These are phyloP conservation scores for Coranthus polyacanthus DNA, from an alignment of 2,797 vertebrate genomes.

Conservation along the genomic window DNA sequence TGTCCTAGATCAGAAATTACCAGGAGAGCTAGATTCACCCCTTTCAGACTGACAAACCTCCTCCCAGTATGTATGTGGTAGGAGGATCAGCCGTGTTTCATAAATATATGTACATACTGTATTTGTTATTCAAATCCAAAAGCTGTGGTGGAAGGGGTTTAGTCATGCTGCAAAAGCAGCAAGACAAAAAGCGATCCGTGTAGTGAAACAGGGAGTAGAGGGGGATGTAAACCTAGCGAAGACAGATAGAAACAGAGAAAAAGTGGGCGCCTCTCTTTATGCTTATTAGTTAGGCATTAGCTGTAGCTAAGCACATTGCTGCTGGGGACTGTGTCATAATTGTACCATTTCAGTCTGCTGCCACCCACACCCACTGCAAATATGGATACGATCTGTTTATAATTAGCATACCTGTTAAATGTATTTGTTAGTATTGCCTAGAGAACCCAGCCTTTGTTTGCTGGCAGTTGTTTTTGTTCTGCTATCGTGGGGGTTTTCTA, in stretches of 20 bases:
- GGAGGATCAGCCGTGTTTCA: constrained; percentile 73
- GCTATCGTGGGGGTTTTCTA: constrained; percentile 43
- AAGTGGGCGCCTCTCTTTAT: constrained; percentile 64
- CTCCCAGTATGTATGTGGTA: constrained; percentile 60
- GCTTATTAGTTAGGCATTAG: constrained; percentile 77
- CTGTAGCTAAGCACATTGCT: constrained; percentile 69
- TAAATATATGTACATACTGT: constrained; percentile 77
- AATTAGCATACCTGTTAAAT: constrained; percentile 80
- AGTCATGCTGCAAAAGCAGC: constrained; percentile 77
- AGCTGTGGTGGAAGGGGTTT: constrained; percentile 70
- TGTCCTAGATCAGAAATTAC: constrained; percentile 60
- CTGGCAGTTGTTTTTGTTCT: constrained; percentile 58
- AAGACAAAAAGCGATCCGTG: constrained; percentile 64
- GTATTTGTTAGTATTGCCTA: constrained; percentile 66
- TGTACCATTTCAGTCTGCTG: constrained; percentile 65
- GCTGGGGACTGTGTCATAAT: constrained; percentile 70
- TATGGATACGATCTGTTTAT: constrained; percentile 72
- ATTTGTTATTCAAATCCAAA: constrained; percentile 80
- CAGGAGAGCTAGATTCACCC: constrained; percentile 37
- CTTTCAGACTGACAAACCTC: constrained; percentile 48
- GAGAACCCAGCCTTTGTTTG: constrained; percentile 66
- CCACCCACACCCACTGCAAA: constrained; percentile 77
- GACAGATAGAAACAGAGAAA: constrained; percentile 37
- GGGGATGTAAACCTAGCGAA: constrained; percentile 46
- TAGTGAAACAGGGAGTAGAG: constrained; percentile 51